These are phyloP conservation scores for Melipona quadrifasciata DNA, from an alignment of 1,140 invertebrate species.

Conservation along the genomic window DNA sequence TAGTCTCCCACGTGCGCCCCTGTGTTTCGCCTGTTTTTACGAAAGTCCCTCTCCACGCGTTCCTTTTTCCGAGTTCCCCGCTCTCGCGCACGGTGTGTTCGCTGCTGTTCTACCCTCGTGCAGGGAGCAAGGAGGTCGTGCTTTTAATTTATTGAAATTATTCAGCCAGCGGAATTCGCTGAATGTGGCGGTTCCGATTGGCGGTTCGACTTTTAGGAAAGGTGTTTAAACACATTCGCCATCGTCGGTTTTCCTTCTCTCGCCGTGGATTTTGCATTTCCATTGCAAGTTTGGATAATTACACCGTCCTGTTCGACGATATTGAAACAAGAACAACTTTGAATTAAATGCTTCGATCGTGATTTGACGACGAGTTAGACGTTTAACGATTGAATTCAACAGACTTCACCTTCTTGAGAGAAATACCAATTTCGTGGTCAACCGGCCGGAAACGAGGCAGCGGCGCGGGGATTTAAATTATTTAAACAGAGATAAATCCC, in stretches of 20 bases:
- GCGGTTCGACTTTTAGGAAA: background rate
- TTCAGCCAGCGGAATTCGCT: background rate
- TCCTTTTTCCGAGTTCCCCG: background rate
- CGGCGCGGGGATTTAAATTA: background rate
- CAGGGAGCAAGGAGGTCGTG: background rate
- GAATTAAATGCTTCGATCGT: background rate
- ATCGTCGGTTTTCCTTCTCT: too few relatives aligned
- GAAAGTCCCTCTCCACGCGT: too few relatives aligned
- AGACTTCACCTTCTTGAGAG: background rate
- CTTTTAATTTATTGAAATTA: background rate
- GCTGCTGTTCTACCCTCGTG: background rate
- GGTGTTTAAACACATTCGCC: background rate
- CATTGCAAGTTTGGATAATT: too few relatives aligned
- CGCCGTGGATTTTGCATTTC: too few relatives aligned
- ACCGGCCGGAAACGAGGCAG: background rate
- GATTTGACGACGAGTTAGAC: background rate
- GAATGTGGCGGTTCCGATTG: background rate
- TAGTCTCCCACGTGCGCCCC: background rate
- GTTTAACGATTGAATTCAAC: background rate
- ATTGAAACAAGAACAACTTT: too few relatives aligned
- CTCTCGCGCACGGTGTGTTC: too few relatives aligned
- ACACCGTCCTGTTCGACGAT: too few relatives aligned
- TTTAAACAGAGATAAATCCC: conserved; percentile 14
- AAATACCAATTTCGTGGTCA: background rate
- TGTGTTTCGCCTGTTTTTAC: background rate